Percentiles rank a stretch among this genome's conserved stretches.
Evolutionary conservation across 2,113 vertebrate species (phyloP).

Genomic region (Hepsetus odoe): DNA sequence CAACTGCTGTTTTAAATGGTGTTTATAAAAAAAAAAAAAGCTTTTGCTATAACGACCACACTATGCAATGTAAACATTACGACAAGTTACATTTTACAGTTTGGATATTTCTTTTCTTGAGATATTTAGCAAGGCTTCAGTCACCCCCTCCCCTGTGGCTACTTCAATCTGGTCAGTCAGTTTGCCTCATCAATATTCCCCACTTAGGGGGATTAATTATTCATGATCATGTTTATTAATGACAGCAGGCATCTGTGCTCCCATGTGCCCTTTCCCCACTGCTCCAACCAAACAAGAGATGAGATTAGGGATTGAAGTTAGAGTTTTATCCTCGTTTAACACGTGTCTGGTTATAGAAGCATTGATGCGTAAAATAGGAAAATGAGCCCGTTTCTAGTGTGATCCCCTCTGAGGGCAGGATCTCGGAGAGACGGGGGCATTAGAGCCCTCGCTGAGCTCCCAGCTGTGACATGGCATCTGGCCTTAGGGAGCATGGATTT

Average conservation of each 20-base stretch:
- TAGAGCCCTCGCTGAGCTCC: slow-evolving; percentile 7
- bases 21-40: too few species aligned
- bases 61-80: too few species aligned
- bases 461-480: slow-evolving; percentile 22
- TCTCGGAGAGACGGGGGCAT: slow-evolving; percentile 36
- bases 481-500: not conserved
- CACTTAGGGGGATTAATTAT: slow-evolving; percentile 72
- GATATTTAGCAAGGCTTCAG: slow-evolving; percentile 21
- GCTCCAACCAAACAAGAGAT: slow-evolving; percentile 20
- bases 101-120: not conserved
- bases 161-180: slow-evolving; percentile 64
- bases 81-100: too few species aligned
- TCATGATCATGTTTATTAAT: slow-evolving; percentile 80
- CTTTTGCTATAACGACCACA: too few species aligned
- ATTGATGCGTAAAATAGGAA: slow-evolving; percentile 43
- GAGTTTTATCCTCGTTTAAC: slow-evolving; percentile 28
- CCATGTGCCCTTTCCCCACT: slow-evolving; percentile 37
- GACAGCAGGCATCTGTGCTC: slow-evolving; percentile 67
- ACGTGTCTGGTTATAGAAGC: slow-evolving; percentile 8
- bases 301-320: slow-evolving; percentile 37
- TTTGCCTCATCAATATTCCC: slow-evolving; percentile 62
- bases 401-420: slow-evolving; percentile 31
- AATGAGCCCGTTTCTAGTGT: slow-evolving; percentile 38
- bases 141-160: slow-evolving; percentile 51
- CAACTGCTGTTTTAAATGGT: too few species aligned